These are phyloP conservation scores for Eretmocerus hayati DNA, from an alignment of 2,888 invertebrate species.

Conservation along the genomic window DNA sequence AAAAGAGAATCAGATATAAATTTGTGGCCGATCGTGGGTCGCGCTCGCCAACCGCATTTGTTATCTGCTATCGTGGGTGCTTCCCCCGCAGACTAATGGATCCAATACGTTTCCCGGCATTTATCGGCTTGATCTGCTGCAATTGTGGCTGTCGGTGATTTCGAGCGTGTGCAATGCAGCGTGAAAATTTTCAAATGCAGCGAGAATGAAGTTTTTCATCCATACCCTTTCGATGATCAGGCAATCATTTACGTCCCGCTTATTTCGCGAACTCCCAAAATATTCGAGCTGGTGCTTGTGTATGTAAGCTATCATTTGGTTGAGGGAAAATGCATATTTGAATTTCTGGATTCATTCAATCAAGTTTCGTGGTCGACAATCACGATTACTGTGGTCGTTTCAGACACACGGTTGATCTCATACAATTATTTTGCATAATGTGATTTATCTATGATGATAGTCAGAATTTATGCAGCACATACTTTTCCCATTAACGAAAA, in stretches of 20 bases:
- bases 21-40: slow-evolving; percentile 31
- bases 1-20: slow-evolving; percentile 37
- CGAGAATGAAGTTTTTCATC: slow-evolving; percentile 20
- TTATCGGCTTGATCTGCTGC: slow-evolving; percentile 10
- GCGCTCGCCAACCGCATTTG: slow-evolving; percentile 19
- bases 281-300: not conserved
- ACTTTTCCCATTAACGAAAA: too few relatives aligned
- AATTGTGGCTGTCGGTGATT: not conserved
- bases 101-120: slow-evolving; percentile 8
- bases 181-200: slow-evolving; percentile 14
- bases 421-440: too few relatives aligned
- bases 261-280: slow-evolving; percentile 11
- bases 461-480: too few relatives aligned
- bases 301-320: not conserved
- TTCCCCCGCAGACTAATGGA: not conserved
- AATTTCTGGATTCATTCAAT: not conserved
- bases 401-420: too few relatives aligned
- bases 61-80: slow-evolving; percentile 23
- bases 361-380: too few relatives aligned
- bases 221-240: not conserved
- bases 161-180: too few relatives aligned
- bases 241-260: slow-evolving; percentile 3
- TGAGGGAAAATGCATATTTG: not conserved
- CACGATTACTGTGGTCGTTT: too few relatives aligned
- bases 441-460: too few relatives aligned